Percentiles rank a stretch among this genome's conserved stretches.
phyloP scores from a whole-genome alignment of 2,797 vertebrate genomes.

The Morus bassanus region DNA sequence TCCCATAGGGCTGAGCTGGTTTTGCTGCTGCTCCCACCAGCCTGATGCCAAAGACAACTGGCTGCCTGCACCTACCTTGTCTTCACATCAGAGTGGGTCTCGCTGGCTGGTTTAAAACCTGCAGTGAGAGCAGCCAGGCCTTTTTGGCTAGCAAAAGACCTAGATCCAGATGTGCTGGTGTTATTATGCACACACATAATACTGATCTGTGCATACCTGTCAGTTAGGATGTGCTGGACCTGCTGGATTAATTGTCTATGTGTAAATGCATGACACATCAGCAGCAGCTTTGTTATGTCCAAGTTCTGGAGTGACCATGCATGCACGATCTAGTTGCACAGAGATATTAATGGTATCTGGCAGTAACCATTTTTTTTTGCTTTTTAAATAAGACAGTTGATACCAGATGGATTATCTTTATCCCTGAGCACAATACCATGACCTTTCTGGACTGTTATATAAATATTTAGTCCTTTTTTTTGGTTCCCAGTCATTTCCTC shows the following conservation, averaged over 20 bases:
- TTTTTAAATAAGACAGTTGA: background rate
- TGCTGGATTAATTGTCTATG: background rate
- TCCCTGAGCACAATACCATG: background rate
- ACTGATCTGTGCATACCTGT: background rate
- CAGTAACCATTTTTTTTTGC: background rate
- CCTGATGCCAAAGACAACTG: background rate
- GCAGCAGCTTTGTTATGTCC: background rate
- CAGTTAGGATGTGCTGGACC: background rate
- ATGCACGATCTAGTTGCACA: background rate
- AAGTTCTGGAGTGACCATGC: background rate
- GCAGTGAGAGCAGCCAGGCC: background rate
- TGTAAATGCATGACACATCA: background rate
- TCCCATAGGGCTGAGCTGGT: background rate
- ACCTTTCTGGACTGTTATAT: background rate
- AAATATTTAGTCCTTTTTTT: constrained; percentile 20
- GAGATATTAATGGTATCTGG: background rate
- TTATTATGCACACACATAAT: background rate
- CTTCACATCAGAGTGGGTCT: background rate
- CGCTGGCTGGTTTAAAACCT: background rate
- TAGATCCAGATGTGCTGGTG: background rate
- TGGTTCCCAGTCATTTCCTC: background rate
- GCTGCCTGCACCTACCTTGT: background rate
- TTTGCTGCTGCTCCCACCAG: background rate
- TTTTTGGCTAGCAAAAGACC: background rate
- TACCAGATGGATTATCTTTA: constrained; percentile 23